Percentiles rank a stretch among this genome's conserved stretches.
Evolutionary conservation across 2,888 invertebrate genomes (phyloP).

Genomic region (Strigamia transsilvanica): DNA sequence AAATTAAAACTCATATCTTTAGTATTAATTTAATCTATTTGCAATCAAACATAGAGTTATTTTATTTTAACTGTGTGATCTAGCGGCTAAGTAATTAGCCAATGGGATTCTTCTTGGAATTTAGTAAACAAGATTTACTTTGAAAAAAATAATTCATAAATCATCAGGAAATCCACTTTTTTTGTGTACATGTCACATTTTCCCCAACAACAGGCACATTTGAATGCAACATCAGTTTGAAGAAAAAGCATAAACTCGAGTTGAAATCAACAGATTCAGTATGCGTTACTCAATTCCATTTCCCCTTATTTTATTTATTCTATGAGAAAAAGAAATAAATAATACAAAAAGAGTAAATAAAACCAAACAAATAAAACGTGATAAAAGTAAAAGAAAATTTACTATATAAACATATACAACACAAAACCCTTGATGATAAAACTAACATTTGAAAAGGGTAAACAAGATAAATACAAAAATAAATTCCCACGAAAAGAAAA

Average conservation of each 20-base stretch:
- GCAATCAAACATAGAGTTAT: background rate
- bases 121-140: background rate
- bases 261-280: background rate
- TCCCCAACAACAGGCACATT: constrained; percentile 1
- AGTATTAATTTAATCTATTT: background rate
- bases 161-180: background rate
- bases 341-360: background rate
- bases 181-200: background rate
- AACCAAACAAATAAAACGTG: background rate
- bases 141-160: background rate
- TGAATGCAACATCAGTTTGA: background rate
- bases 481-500: background rate
- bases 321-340: background rate
- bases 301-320: background rate
- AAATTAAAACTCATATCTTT: background rate
- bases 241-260: constrained; percentile 8
- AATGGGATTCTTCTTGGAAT: background rate
- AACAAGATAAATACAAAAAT: background rate
- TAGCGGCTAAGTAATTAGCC: background rate
- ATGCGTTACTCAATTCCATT: constrained; percentile 2
- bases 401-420: no score
- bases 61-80: background rate
- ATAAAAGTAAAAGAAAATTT: no score
- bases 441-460: no score
- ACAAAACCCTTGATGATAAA: no score